Percentiles rank a stretch among this genome's conserved stretches.
phyloP scores from a whole-genome alignment of 2,797 vertebrate species.

The Acomys russatus region DNA sequence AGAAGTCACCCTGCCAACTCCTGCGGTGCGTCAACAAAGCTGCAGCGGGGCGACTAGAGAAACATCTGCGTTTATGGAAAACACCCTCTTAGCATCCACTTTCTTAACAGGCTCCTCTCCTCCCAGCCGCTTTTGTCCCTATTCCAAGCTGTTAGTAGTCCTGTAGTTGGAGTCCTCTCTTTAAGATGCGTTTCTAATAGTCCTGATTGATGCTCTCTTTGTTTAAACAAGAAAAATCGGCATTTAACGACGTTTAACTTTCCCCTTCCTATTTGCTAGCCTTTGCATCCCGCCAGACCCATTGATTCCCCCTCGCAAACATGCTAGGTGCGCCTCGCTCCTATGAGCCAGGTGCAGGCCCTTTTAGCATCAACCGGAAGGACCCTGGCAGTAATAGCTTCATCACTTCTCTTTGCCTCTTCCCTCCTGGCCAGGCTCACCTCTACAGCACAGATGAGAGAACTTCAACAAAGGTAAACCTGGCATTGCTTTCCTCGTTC shows the following conservation, averaged over 20 bases:
- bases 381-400: neutral
- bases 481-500: neutral
- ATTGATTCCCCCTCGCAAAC: neutral
- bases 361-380: neutral
- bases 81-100: neutral
- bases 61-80: neutral
- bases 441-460: neutral
- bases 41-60: neutral
- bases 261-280: neutral
- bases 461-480: neutral
- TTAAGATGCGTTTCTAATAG: conserved; percentile 15
- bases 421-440: neutral
- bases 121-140: neutral
- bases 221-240: neutral
- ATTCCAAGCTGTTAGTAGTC: neutral
- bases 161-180: neutral
- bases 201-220: neutral
- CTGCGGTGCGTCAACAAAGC: neutral
- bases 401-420: neutral
- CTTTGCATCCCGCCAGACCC: neutral
- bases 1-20: neutral
- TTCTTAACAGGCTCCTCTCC: neutral
- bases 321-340: neutral
- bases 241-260: neutral
- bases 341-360: neutral